Evolutionary conservation across 2,797 vertebrate genomes (phyloP), one percentile per base, ranked within the genome.

Genomic region (Myotis vivesi): DNA sequence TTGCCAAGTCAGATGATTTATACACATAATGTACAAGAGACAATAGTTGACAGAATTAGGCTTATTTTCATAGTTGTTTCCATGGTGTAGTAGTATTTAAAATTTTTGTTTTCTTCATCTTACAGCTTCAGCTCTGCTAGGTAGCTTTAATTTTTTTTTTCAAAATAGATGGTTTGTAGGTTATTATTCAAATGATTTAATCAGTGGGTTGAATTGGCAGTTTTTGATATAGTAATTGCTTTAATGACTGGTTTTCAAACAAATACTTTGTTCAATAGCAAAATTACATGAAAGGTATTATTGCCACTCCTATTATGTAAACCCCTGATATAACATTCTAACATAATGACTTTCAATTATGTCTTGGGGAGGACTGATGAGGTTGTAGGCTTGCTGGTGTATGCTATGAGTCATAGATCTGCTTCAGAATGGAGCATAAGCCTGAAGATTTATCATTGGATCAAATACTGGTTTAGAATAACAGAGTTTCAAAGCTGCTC

Each of bases 1-100:
- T 95, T 96, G 91, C 57, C 95, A 94, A 95, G 51, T 87, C 73
- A 64, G 90, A 91, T 57, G 81, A 86, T 95, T 97, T 96, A 81
- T 93, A 83, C 11, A 88, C 66, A 55, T 28, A 76, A 36, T 94
- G 87, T 59, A 83, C 8, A 89, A 81, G 69, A 95, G 73, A 57
- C 84, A 79, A 30, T 85, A 87, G 91, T 96, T 62, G 88, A 36
- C 33, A 71, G 5, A 25, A 51, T 89, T 71, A 86, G 41, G 16
- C 25, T 94, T 96, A 87, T 96, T 96, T 94, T 95, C 77, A 89
- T 82, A 83, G 84, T 36, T 77, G 51, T 95, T 96, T 97, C 75
- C 68, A 93, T 90, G 66, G 57, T 89, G 28, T 73, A 49, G 16
- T 33, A 38, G 53, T 55, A 38, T 16, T 16, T 73, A 62, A 62